Percentiles rank a stretch among this genome's conserved stretches.
These are phyloP conservation scores for Anastatus disparis DNA, from an alignment of 1,140 invertebrate species.

Conservation along the genomic window DNA sequence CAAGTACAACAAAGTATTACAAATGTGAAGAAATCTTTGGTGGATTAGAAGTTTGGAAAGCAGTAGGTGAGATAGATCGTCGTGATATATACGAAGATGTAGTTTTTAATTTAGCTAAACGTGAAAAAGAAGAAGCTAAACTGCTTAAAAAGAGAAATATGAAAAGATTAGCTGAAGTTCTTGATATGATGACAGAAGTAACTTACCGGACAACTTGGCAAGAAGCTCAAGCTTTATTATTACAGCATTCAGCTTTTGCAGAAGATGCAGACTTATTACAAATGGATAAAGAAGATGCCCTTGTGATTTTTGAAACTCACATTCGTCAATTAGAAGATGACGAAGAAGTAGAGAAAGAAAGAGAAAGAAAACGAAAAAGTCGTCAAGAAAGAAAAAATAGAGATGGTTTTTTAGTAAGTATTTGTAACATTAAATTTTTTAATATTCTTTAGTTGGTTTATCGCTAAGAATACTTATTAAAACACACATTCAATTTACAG, in stretches of 20 bases:
- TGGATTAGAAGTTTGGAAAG: slow-evolving; percentile 87
- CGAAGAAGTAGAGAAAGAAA: slow-evolving; percentile 89
- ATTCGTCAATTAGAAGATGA: slow-evolving; percentile 93
- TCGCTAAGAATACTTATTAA: neutral
- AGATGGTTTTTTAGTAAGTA: slow-evolving; percentile 85
- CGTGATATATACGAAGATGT: slow-evolving; percentile 98
- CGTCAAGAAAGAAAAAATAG: slow-evolving; percentile 92
- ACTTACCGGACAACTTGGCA: slow-evolving; percentile 96
- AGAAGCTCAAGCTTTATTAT: slow-evolving; percentile 93
- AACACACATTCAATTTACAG: slow-evolving; percentile 63
- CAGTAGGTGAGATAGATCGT: slow-evolving; percentile 91
- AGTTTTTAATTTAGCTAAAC: slow-evolving; percentile 90
- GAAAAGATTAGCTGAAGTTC: slow-evolving; percentile 89
- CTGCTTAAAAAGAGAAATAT: slow-evolving; percentile 94
- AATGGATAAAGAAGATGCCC: slow-evolving; percentile 97
- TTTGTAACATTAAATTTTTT: neutral
- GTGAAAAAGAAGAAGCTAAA: slow-evolving; percentile 96
- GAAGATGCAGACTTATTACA: slow-evolving; percentile 90
- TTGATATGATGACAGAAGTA: slow-evolving; percentile 95
- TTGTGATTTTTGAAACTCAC: slow-evolving; percentile 97
- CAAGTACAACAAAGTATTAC: slow-evolving; percentile 91
- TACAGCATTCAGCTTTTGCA: slow-evolving; percentile 93
- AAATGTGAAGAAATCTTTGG: slow-evolving; percentile 89
- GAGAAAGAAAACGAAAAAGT: slow-evolving; percentile 86
- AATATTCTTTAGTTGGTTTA: neutral